Base-by-base conservation (phyloP, 2,888 invertebrate genomes). In the Melipona bicolor region DNA sequence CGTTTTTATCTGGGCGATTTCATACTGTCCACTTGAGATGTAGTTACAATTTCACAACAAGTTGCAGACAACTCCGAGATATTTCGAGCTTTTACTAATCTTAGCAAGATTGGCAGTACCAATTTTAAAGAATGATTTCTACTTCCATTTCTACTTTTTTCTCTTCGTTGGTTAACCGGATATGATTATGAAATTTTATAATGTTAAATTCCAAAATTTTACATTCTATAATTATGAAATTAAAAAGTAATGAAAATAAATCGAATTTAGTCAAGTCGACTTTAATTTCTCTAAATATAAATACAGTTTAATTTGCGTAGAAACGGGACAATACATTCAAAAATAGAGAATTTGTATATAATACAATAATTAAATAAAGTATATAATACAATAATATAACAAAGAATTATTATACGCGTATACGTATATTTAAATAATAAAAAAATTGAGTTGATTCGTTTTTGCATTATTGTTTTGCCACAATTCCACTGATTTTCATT, bases 1-100 rank as follows among this genome's bases (percentile, higher is more conserved):
- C 24, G 0, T 3, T 49, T 52, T 88, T 88, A 88, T 88, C 89
- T 65, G 13, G 6, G 3, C 36, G 11, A 80, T 74, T 61, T 64
- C 24, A 69, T 56, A 27, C 19, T 59, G 32, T 11, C 5, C 56
- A 77, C 82, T 82, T 43, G 49, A 81, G 3, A 32, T n/a, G n/a
- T 50, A 56, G 43, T 43, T 24, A 32, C 27, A 71, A 27, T 75
- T 83, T 79, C 83, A 15, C 72, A 75, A 15, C 72, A 75, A 69
- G 56, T 56, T 64, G 67, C 50, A 62, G 50, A 75, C 56, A 9
- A 67, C n/a, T 72, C 72, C 9, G 9, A 9, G 43, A 43, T 43
- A 43, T 32, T 27, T 15, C 3, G 15, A 19, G 3, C 4, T 1
- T 2, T 43, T 43, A 43, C 19, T 21, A 0, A 0, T 0, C 3